A percentile compares a stretch with the other conserved stretches of the same genome.
Conservation (phyloP, 1,140 invertebrate genomes). For the Steinernema feltiae region DNA sequence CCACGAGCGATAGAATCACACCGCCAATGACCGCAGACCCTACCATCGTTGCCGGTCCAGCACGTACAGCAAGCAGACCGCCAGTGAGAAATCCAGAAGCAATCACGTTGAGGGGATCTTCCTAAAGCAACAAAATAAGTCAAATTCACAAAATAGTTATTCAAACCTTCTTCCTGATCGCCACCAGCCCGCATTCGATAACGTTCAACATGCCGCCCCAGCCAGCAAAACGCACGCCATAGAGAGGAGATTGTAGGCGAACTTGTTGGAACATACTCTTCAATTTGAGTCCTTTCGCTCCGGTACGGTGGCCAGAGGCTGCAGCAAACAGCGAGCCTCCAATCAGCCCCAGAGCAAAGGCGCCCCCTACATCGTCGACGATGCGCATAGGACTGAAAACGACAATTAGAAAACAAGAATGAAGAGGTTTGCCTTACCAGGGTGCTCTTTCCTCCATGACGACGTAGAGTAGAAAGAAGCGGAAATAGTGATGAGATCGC, state of each 20-base stretch:
- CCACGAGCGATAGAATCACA: not conserved
- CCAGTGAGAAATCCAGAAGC: constrained; percentile 89
- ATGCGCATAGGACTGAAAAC: constrained; percentile 78
- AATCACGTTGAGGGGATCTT: constrained; percentile 70
- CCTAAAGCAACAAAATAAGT: constrained; percentile 39
- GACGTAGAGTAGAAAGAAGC: not conserved
- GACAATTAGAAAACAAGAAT: not conserved
- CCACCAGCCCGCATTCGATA: constrained; percentile 88
- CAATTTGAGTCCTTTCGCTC: constrained; percentile 64
- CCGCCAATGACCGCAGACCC: not conserved
- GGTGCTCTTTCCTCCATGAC: not conserved
- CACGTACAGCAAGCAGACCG: constrained; percentile 71
- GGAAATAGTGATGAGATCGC: not conserved
- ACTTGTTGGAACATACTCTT: constrained; percentile 29
- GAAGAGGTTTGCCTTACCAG: not conserved
- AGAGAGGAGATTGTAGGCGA: constrained; percentile 43
- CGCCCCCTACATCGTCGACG: constrained; percentile 91
- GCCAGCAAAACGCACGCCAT: constrained; percentile 59
- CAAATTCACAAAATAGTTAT: constrained; percentile 15
- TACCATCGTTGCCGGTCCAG: not conserved
- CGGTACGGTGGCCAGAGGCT: constrained; percentile 92
- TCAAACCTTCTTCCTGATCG: constrained; percentile 82
- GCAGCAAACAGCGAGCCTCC: constrained; percentile 91
- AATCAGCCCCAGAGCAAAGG: constrained; percentile 94
- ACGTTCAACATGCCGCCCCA: constrained; percentile 82